These are phyloP conservation scores for Cyprinus carpio DNA, from an alignment of 2,113 vertebrate genomes.

Conservation along the genomic window DNA sequence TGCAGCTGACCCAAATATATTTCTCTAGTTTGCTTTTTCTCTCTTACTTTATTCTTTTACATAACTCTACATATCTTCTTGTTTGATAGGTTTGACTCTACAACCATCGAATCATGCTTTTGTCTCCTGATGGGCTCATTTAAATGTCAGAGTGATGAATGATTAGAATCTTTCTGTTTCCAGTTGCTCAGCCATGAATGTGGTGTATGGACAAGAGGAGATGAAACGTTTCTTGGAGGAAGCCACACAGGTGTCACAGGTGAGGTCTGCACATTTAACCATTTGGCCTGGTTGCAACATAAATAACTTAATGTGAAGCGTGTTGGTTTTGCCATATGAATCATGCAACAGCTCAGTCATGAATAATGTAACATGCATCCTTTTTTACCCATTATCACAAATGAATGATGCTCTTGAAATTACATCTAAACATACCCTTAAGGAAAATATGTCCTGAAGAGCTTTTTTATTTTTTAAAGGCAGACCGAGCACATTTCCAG, in stretches of 20 bases:
- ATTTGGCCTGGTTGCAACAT: background rate
- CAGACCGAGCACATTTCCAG: background rate
- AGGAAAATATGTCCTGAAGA: background rate
- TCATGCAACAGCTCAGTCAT: background rate
- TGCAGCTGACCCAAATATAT: slow-evolving; percentile 73
- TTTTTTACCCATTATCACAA: background rate
- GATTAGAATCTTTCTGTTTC: slow-evolving; percentile 35
- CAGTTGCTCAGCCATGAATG: slow-evolving; percentile 96
- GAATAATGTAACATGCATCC: background rate
- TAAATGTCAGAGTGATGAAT: slow-evolving; percentile 26
- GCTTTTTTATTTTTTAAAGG: background rate
- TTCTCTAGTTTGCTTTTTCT: slow-evolving; percentile 59
- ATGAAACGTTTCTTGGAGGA: slow-evolving; percentile 94
- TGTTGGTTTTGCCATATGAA: background rate
- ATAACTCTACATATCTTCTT: slow-evolving; percentile 49
- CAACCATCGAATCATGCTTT: slow-evolving; percentile 35
- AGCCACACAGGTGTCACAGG: slow-evolving; percentile 93
- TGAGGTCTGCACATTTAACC: slow-evolving; percentile 62
- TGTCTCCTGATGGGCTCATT: slow-evolving; percentile 48
- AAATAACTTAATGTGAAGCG: background rate
- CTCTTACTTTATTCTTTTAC: slow-evolving; percentile 36
- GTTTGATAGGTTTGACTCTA: background rate
- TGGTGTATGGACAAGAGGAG: slow-evolving; percentile 87
- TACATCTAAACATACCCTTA: background rate
- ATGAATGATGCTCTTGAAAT: background rate